Conservation (phyloP, 2,113 vertebrate genomes). For the Todiramphus saurophagus region DNA sequence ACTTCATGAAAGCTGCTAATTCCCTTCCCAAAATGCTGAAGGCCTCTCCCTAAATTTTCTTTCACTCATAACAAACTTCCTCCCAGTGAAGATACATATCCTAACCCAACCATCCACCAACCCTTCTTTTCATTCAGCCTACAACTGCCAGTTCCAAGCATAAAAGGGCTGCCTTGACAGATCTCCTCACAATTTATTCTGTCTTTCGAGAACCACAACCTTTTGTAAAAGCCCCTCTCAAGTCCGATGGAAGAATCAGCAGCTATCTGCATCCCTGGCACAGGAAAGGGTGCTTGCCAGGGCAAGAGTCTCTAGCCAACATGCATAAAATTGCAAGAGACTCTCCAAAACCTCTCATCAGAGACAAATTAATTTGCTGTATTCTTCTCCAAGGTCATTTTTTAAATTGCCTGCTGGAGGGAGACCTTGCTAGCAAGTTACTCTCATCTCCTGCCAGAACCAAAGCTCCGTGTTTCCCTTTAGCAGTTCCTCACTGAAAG, state of each 20-base stretch:
- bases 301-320: conserved; percentile 36
- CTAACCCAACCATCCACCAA: not conserved
- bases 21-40: not conserved
- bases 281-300: not conserved
- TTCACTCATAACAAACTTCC: not conserved
- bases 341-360: conserved; percentile 42
- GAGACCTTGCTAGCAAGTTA: conserved; percentile 14
- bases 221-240: not conserved
- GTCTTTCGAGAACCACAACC: not conserved
- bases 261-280: not conserved
- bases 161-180: not conserved
- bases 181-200: not conserved
- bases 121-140: not conserved
- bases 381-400: conserved; percentile 37
- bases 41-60: not conserved
- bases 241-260: not conserved
- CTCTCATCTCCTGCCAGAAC: not conserved
- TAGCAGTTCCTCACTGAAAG: not conserved
- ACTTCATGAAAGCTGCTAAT: not conserved
- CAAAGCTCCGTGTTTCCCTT: not conserved
- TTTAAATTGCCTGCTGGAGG: conserved; percentile 25
- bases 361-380: conserved; percentile 22
- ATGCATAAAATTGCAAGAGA: conserved; percentile 2
- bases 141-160: not conserved
- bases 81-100: not conserved